Evolutionary conservation across 30 jellyfish, hydroid and myxozoan species (phyloP).

Genomic region (Aurelia coerulea): DNA sequence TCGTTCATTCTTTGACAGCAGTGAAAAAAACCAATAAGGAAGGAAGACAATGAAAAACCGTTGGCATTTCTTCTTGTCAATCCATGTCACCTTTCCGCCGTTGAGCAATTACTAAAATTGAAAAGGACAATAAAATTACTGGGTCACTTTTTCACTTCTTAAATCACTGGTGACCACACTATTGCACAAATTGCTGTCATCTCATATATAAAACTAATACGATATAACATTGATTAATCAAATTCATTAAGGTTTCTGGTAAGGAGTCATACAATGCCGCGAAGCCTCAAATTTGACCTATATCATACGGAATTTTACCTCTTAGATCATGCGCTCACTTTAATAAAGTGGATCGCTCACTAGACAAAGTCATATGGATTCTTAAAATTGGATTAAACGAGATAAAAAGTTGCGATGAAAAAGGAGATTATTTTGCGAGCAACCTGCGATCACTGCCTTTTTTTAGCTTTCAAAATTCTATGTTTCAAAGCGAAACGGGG

Average conservation of each 20-base stretch:
- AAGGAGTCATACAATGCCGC: slow-evolving; percentile 50
- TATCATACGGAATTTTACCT: slow-evolving; percentile 29
- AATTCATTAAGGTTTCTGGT: slow-evolving; percentile 49
- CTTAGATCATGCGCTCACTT: slow-evolving; percentile 39
- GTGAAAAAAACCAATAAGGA: too few species aligned
- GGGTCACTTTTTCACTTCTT: slow-evolving; percentile 31
- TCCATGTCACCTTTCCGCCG: neutral
- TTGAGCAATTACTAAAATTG: too few species aligned
- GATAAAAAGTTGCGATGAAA: slow-evolving; percentile 50
- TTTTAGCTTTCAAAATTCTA: too few species aligned
- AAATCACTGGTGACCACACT: slow-evolving; percentile 45
- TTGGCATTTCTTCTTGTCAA: neutral
- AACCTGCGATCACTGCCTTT: slow-evolving; percentile 17
- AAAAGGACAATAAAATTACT: slow-evolving; percentile 1
- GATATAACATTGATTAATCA: slow-evolving; percentile 36
- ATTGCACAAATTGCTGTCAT: slow-evolving; percentile 36
- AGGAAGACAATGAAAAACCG: too few species aligned
- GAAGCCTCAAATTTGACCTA: slow-evolving; percentile 51
- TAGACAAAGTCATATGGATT: slow-evolving; percentile 22
- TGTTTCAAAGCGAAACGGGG: slow-evolving; percentile 2
- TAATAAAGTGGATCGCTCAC: slow-evolving; percentile 62
- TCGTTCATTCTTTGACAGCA: too few species aligned
- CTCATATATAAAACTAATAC: slow-evolving; percentile 11
- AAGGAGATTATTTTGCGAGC: slow-evolving; percentile 27
- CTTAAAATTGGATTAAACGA: slow-evolving; percentile 58